Evolutionary conservation across 2,797 vertebrate species (phyloP).

Genomic region (Protosalanx chinensis): DNA sequence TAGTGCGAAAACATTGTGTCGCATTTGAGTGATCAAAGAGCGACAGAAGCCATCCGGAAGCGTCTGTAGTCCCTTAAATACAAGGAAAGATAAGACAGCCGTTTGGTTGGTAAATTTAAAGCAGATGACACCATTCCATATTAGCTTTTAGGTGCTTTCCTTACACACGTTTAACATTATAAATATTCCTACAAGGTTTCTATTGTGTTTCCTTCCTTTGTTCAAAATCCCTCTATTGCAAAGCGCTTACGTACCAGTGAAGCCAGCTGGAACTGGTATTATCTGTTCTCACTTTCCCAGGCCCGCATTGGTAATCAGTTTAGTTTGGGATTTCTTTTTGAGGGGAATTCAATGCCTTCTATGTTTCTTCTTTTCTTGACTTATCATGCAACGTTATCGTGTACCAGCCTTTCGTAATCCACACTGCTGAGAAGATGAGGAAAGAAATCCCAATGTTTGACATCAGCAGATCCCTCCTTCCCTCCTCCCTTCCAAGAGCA

Average conservation of each 20-base stretch:
- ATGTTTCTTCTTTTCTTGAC: too few relatives aligned
- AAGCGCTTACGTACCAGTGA: too few relatives aligned
- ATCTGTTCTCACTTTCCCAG: not conserved
- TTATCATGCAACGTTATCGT: too few relatives aligned
- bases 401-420: not conserved
- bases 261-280: not conserved
- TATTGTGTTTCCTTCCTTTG: not conserved
- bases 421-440: conserved; percentile 2
- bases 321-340: not conserved
- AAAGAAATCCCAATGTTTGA: too few relatives aligned
- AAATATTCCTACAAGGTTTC: not conserved
- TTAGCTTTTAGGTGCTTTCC: not conserved
- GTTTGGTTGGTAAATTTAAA: not conserved
- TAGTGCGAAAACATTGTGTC: too few relatives aligned
- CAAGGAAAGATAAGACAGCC: not conserved
- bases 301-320: not conserved
- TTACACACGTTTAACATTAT: not conserved
- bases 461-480: too few relatives aligned
- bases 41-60: not conserved
- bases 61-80: not conserved
- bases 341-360: not conserved
- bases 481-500: too few relatives aligned
- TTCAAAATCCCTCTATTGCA: not conserved
- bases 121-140: not conserved
- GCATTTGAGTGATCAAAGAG: too few relatives aligned